Base-by-base conservation (phyloP, 1,140 invertebrate genomes). In the Microplitis mediator region DNA sequence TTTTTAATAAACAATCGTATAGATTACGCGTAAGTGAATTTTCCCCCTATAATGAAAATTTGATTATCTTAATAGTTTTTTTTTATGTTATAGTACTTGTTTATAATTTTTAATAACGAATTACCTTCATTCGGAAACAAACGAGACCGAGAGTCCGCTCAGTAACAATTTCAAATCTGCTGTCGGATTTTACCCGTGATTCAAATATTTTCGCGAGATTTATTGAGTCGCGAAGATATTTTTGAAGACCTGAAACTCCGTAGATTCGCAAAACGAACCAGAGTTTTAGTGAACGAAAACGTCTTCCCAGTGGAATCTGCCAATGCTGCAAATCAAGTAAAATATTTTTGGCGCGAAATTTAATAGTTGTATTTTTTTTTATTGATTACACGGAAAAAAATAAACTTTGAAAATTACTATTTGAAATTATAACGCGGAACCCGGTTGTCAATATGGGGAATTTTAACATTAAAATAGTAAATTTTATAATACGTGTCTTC, bases 181-280 rank as follows among this genome's bases (percentile, higher is more conserved):
- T 78, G 83, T 98, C 95, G 3, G 86, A 79, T 60, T 83, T 80
- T 0, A 97, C 89, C 4, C 94, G 82, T 13, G 89, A 80, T 73
- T 93, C 93, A 79, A 98, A 97, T 73, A 92, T 85, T 64, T 93
- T 87, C 0, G 95, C 95, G 78, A 97, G 83, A 16, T 82, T 81
- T 3, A 97, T 91, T 34, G 94, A 91, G 64, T 92, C 90, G 75
- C 96, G 88, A 5, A 98, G 93, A 79, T 96, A 90, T 1, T 89
- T 89, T 77, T 95, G 91, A 5, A 98, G 84, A 8, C 94, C 94
- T 76, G 92, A 90, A 3, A 93, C 90, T 0, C 97, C 97, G 75
- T 95, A 93, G 5, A 92, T 88, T 74, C 96, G 89, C 64, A 98
- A 83, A 0, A 97, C 95, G 75, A 97, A 97, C 97, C 98, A 99